phyloP scores from a whole-genome alignment of 1,140 invertebrate genomes.

The Zaprionus tsacasi region DNA sequence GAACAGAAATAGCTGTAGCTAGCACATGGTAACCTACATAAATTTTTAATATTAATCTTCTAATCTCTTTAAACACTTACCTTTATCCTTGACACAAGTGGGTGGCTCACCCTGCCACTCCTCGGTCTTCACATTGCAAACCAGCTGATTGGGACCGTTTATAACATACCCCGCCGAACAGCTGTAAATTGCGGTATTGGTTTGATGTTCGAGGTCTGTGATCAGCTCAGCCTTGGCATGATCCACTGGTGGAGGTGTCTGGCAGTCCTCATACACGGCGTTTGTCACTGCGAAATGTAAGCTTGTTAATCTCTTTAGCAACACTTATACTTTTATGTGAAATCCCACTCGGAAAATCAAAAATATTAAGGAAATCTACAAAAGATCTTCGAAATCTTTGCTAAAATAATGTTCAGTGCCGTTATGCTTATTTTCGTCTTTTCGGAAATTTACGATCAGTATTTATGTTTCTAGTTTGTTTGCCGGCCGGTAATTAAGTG shows the following conservation, averaged over 20 bases:
- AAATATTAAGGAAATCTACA: constrained; percentile 34
- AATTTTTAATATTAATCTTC: not conserved
- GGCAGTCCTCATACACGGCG: constrained; percentile 58
- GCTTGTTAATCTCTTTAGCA: constrained; percentile 32
- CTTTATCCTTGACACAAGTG: constrained; percentile 46
- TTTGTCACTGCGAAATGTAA: constrained; percentile 19
- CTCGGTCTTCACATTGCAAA: constrained; percentile 67
- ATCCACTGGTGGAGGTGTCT: constrained; percentile 52
- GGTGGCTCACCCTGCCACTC: constrained; percentile 73
- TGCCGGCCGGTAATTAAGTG: constrained; percentile 75
- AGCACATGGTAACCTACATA: too few relatives aligned
- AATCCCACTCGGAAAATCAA: constrained; percentile 19
- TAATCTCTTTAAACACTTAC: constrained; percentile 30
- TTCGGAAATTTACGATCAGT: constrained; percentile 58
- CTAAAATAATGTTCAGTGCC: constrained; percentile 60
- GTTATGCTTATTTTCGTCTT: constrained; percentile 54
- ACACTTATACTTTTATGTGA: not conserved
- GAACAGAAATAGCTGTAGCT: too few relatives aligned
- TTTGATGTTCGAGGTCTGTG: constrained; percentile 27
- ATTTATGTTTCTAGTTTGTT: constrained; percentile 56
- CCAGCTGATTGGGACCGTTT: constrained; percentile 47
- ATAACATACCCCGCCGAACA: constrained; percentile 61
- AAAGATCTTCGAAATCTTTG: constrained; percentile 42
- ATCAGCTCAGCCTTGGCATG: constrained; percentile 48
- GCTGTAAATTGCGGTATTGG: constrained; percentile 63